A percentile compares a stretch with the other conserved stretches of the same genome.
Conservation (phyloP, 1,140 invertebrate species). For the Apis florea region DNA sequence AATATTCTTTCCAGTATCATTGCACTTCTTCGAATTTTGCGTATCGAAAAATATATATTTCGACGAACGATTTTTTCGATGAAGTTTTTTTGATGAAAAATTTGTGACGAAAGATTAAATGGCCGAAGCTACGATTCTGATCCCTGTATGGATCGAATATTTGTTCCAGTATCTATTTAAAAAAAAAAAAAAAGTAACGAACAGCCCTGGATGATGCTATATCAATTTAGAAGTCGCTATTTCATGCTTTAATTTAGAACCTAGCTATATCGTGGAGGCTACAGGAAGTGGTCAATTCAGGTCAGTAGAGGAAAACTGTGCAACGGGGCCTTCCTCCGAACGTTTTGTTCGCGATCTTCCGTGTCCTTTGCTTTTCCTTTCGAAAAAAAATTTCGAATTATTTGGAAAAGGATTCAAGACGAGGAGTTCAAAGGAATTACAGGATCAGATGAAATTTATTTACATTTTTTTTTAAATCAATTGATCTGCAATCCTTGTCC, state of each 20-base stretch:
- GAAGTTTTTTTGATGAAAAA: no score
- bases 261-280: not conserved
- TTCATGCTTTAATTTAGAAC: not conserved
- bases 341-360: not conserved
- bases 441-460: no score
- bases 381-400: not conserved
- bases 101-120: no score
- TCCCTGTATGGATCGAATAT: no score
- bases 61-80: no score
- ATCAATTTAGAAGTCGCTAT: not conserved
- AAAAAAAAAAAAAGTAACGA: not conserved
- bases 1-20: no score
- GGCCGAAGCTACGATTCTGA: no score
- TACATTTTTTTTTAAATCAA: no score
- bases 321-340: slow-evolving; percentile 1
- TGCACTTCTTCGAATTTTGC: no score
- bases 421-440: no score
- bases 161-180: not conserved
- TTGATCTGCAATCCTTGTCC: no score
- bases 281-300: slow-evolving; percentile 47
- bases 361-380: not conserved
- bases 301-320: slow-evolving; percentile 48
- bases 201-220: not conserved
- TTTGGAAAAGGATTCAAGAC: not conserved
- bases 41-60: no score